Evolutionary conservation across 2,113 vertebrate genomes (phyloP), one percentile per base, ranked within the genome.

Genomic region (Clupea harengus): DNA sequence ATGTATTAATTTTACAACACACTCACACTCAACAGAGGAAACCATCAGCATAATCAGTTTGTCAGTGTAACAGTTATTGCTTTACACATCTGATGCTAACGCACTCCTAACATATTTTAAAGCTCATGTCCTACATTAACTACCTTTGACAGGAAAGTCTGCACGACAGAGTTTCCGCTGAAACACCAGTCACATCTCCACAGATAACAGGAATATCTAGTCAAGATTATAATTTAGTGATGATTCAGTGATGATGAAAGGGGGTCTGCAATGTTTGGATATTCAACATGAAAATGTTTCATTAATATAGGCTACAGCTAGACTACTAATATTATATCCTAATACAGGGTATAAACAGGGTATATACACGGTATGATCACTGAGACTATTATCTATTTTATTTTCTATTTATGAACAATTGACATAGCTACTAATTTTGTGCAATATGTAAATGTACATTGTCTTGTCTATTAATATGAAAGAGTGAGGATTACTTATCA

Each of bases 141-240:
- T 72, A 72, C 25, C n/a, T 32, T 72, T 72, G 64, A 72, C 64
- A 32, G 64, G 64, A 72, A 32, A 72, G 64, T 32, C 64, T 72
- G 25, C 64, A 13, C 32, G 64, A 72, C 17, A 15, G 6, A 32
- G 64, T 32, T 72, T 72, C 25, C 10, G 32, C 6, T 28, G 10
- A 25, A 72, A 72, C 9, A 25, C 64, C 25, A 72, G 32, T 10
- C 28, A 13, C 32, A 32, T 11, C 11, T 72, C 25, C n/a, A 72
- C n/a, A 72, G 28, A 72, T 72, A 32, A 54, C 13, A 17, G 17
- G 17, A 54, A 54, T 2, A 18, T 13, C 52, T 17, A 54, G 52
- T 9, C 8, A 18, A 54, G 52, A 15, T 54, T 54, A 17, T 15
- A 20, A 18, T 54, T 20, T 18, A 54, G 52, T 4, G 13, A 54